These are phyloP conservation scores for Dinoponera quadriceps DNA, from an alignment of 1,140 invertebrate genomes.

Conservation along the genomic window DNA sequence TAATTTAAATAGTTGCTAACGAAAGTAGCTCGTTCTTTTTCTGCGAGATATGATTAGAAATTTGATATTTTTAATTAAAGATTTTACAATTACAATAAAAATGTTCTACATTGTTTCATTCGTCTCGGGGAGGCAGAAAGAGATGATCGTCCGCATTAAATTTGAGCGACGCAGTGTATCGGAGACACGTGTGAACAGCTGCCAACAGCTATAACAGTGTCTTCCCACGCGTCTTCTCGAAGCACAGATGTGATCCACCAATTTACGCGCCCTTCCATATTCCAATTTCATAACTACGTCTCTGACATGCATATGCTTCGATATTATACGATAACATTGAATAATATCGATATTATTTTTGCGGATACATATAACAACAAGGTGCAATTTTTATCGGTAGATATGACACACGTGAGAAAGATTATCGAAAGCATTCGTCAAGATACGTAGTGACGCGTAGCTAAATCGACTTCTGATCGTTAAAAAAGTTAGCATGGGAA, in stretches of 20 bases:
- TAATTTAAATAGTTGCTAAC: not conserved
- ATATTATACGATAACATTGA: not conserved
- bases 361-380: not conserved
- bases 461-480: not conserved
- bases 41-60: not conserved
- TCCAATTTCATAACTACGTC: conserved; percentile 36
- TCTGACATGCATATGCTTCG: no score
- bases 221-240: conserved; percentile 79
- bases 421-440: not conserved
- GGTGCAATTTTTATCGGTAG: not conserved
- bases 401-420: not conserved
- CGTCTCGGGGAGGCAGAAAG: not conserved
- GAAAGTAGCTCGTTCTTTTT: no score
- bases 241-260: conserved; percentile 69
- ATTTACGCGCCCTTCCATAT: conserved; percentile 36
- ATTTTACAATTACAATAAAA: not conserved
- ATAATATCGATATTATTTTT: conserved; percentile 3
- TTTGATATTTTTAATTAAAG: not conserved
- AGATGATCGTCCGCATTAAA: conserved; percentile 53
- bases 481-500: conserved; percentile 10
- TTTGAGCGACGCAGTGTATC: conserved; percentile 54
- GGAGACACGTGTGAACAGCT: conserved; percentile 79
- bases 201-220: conserved; percentile 68
- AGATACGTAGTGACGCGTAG: not conserved
- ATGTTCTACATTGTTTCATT: conserved; percentile 3